Evolutionary conservation across 1,140 invertebrate genomes (phyloP), one percentile per base, ranked within the genome.

Genomic region (Euura lappo): DNA sequence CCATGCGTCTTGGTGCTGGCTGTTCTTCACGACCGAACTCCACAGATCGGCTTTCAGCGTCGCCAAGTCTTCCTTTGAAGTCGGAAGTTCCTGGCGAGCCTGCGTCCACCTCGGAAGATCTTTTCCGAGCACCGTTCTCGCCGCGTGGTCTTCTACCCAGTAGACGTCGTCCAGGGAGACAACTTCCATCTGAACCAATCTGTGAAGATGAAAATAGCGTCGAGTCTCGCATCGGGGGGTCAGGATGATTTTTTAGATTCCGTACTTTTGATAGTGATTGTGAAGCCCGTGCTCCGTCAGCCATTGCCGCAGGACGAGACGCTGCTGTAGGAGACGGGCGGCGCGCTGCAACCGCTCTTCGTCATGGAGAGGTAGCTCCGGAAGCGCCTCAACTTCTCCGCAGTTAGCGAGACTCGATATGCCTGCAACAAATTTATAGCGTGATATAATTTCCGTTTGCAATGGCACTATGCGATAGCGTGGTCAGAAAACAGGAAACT

Each of bases 1-100:
- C 94, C 94, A 95, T 60, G 94, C 94, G 88, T 95, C 94, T 81
- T 95, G 93, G 80, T 96, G 94, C 82, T 95, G 93, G 79, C 93
- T 95, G 78, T 91, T 93, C 85, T 95, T 95, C n/a, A 96, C 94
- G 64, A 96, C 94, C 43, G 93, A 92, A 73, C 92, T 94, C 94
- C 95, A 96, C n/a, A 96, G 89, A 79, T 95, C 93, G 0, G 92
- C 91, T 85, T 96, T 96, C 1, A 96, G 84, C 2, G 89, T 88
- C 78, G 93, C 93, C 78, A 96, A 87, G 78, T 92, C 91, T 72
- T 93, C 91, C 84, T 95, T 94, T 65, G 93, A 94, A 43, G 92
- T 94, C 66, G 95, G 95, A 76, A 96, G 85, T 45, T 91, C 91
- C 81, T 95, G 93, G 5, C 94, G 88, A 7, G 94, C 94, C 65